Evolutionary conservation across 2,888 invertebrate species (phyloP).

Genomic region (Amiota minor): DNA sequence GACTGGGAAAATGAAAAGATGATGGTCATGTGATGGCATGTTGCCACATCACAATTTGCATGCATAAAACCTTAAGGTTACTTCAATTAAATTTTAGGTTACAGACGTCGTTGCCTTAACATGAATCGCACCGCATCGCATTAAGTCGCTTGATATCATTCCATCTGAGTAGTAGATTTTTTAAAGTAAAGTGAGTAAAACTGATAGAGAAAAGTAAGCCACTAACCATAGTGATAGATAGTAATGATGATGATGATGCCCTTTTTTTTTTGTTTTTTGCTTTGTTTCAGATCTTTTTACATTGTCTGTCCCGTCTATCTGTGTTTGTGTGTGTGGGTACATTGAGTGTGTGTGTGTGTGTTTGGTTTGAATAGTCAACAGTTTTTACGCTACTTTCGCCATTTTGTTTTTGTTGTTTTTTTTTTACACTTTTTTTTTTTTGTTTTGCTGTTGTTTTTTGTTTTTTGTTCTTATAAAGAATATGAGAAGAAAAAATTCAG

Average conservation of each 20-base stretch:
- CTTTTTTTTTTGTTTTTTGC: constrained; percentile 38
- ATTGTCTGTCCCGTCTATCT: constrained; percentile 34
- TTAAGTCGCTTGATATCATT: too few species aligned
- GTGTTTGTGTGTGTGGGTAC: constrained; percentile 26
- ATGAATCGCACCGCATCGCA: background rate
- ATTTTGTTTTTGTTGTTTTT: constrained; percentile 12
- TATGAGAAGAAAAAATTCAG: too few species aligned
- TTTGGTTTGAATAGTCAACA: constrained; percentile 49
- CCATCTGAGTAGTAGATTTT: too few species aligned
- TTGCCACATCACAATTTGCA: constrained; percentile 40
- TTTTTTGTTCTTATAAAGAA: background rate
- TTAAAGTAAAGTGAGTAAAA: too few species aligned
- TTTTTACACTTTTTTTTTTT: background rate
- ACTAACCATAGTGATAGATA: constrained; percentile 16
- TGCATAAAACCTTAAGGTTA: constrained; percentile 50
- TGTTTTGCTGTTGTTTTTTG: background rate
- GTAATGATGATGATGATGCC: constrained; percentile 34
- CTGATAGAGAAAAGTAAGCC: background rate
- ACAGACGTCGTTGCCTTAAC: background rate
- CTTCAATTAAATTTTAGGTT: constrained; percentile 58
- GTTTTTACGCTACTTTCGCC: constrained; percentile 34
- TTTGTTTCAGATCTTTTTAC: constrained; percentile 36
- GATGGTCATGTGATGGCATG: too few species aligned
- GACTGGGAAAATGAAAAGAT: too few species aligned
- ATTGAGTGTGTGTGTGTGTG: constrained; percentile 20